Evolutionary conservation across 2,888 invertebrate species (phyloP).

Genomic region (Mesochorus sp.): DNA sequence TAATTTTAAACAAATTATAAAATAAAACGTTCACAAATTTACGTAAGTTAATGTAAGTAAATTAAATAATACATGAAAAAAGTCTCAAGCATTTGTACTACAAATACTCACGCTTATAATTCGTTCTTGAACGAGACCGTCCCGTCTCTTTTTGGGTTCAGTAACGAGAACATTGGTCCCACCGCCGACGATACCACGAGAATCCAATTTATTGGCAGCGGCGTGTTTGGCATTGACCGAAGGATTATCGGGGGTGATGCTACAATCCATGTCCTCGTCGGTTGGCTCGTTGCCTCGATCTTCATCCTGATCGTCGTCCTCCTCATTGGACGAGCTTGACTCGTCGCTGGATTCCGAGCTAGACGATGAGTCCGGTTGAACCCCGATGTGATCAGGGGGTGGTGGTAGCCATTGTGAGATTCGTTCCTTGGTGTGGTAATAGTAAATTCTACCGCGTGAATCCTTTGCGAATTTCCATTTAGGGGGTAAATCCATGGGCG

Average conservation of each 20-base stretch:
- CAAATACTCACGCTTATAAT: constrained; percentile 86
- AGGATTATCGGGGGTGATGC: constrained; percentile 62
- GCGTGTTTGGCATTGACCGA: constrained; percentile 50
- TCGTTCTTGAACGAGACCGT: constrained; percentile 85
- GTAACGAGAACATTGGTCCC: constrained; percentile 47
- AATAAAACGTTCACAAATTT: too few species aligned
- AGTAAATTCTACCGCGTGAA: constrained; percentile 92
- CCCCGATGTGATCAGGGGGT: constrained; percentile 80
- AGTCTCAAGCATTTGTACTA: too few species aligned
- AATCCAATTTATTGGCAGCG: constrained; percentile 60
- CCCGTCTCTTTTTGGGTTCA: constrained; percentile 82
- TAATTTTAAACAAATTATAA: too few species aligned
- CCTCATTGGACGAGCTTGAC: constrained; percentile 79
- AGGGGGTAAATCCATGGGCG: constrained; percentile 88
- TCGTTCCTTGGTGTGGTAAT: constrained; percentile 92
- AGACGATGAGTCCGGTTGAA: constrained; percentile 77
- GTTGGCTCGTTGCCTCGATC: constrained; percentile 68
- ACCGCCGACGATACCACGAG: constrained; percentile 52
- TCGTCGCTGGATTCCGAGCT: constrained; percentile 83
- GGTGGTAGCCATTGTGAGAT: constrained; percentile 91
- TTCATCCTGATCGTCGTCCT: constrained; percentile 82
- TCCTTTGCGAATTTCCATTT: constrained; percentile 95
- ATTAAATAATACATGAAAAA: constrained; percentile 34
- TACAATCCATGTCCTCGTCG: constrained; percentile 72
- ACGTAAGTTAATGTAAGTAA: too few species aligned